Evolutionary conservation across 2,113 vertebrate genomes (phyloP).

Genomic region (Bungarus multicinctus): DNA sequence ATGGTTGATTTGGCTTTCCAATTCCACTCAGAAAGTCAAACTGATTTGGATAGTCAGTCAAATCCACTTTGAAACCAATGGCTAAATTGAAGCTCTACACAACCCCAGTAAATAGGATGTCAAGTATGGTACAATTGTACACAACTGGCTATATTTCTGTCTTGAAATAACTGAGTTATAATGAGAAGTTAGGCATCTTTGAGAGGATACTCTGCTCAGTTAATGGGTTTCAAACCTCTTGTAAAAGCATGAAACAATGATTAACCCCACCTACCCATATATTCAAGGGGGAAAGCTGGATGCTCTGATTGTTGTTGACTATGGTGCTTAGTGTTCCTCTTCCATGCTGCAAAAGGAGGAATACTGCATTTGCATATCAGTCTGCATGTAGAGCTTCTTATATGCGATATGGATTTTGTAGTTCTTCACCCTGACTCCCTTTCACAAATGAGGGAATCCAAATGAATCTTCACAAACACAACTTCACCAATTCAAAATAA

Average conservation of each 20-base stretch:
- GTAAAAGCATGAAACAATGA: neutral
- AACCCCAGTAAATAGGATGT: neutral
- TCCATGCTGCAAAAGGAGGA: neutral
- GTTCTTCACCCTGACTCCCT: neutral
- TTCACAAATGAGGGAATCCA: neutral
- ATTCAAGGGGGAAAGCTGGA: neutral
- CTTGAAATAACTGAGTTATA: neutral
- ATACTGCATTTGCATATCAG: neutral
- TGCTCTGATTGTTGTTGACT: neutral
- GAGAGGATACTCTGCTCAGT: neutral
- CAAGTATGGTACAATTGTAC: neutral
- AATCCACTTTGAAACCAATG: neutral
- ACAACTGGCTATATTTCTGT: neutral
- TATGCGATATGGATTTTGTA: neutral
- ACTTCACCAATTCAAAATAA: neutral
- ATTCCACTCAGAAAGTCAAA: neutral
- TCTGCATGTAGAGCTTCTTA: neutral
- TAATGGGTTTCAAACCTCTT: neutral
- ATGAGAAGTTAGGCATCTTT: neutral
- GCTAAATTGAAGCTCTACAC: neutral
- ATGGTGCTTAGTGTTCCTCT: neutral
- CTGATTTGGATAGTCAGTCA: neutral
- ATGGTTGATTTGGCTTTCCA: neutral
- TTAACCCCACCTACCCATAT: neutral
- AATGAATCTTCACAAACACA: neutral